Evolutionary conservation across 1,140 invertebrate genomes (phyloP), one percentile per base, ranked within the genome.

Genomic region (Diachasma alloeum): DNA sequence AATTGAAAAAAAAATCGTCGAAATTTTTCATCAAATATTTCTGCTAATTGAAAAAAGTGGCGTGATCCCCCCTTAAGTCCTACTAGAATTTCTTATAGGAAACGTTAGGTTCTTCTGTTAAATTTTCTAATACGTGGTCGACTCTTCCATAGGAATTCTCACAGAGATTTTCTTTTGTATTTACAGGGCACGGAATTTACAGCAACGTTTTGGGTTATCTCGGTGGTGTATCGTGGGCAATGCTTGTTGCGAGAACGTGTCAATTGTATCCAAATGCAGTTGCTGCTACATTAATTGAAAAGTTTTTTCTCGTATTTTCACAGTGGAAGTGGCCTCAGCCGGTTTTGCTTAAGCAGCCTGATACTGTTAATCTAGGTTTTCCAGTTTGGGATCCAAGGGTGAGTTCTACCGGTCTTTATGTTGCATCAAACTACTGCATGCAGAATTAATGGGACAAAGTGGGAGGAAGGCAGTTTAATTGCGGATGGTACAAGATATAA

Each of bases 191-290:
- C 90, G 97, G 98, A 46, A 97, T 99, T 75, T 99, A 99, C 90
- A 99, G 97, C 63, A 99, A 99, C 91, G 96, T 96, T 0, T 90
- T 99, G 78, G 99, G 99, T 22, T 99, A 99, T 87, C 92, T 99
- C 66, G 99, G 99, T 71, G 99, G 99, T 76, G 98, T 99, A 26
- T 99, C 97, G 0, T 99, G 99, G 99, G 98, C 99, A 24, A 99
- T 99, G 96, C 88, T 99, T 36, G 98, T 99, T 0, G 99, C 99
- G 0, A 91, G 98, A 80, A 98, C 97, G 0, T 99, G 98, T 89
- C 99, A 99, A 88, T 91, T 99, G 3, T 99, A 99, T 91, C 99
- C 99, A 0, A 98, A 99, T 91, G 98, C 98, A 0, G 92, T 95
- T 66, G 95, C 98, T 9, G 94, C 98, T 0, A 98, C 97, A 6